Evolutionary conservation across 2,113 vertebrate genomes (phyloP), one percentile per base, ranked within the genome.

Genomic region (pig (Sus scrofa)): DNA sequence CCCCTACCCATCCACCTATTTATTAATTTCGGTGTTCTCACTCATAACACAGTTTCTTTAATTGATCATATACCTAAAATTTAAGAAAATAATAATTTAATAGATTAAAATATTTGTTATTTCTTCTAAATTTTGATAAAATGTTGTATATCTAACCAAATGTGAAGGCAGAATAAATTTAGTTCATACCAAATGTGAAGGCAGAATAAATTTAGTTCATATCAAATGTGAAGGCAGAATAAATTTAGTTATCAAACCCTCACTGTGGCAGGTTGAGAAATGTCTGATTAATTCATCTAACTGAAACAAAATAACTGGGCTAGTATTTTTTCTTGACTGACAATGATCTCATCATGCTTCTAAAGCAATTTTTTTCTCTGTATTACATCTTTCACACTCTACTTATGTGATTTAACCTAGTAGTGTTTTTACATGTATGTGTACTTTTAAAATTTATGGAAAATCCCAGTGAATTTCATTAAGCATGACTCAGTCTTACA

Each of bases 381-480:
- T 60, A 10, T 56, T 86, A 70, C 65, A 27, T 44, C 13, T 34
- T 19, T 16, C 7, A 37, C 8, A 71, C 15, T 7, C 8, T 37
- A 71, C 56, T 37, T 56, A 56, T 70, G 19, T 70, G 65, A 85
- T 67, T 85, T 67, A 39, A 30, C 44, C 27, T n/a, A 20, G 18
- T 30, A 65, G 4, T 67, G 52, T 37, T 22, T 70, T 70, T 56
- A 71, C 24, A 39, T 86, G 16, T 83, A 34, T 18, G 71, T 27
- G 22, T 56, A 34, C 14, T 86, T 86, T 58, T 37, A 71, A 56
- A 15, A 58, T 56, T 56, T 27, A 5, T 70, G 32, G n/a, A 37
- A 70, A 86, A 56, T 27, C 50, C 67, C 67, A 86, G 67, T 86
- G 84, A 86, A 56, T 37, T 37, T 86, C 71, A 86, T 71, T 86